These are phyloP conservation scores for Drosophila rhopaloa DNA, from an alignment of 1,140 invertebrate species.

Conservation along the genomic window DNA sequence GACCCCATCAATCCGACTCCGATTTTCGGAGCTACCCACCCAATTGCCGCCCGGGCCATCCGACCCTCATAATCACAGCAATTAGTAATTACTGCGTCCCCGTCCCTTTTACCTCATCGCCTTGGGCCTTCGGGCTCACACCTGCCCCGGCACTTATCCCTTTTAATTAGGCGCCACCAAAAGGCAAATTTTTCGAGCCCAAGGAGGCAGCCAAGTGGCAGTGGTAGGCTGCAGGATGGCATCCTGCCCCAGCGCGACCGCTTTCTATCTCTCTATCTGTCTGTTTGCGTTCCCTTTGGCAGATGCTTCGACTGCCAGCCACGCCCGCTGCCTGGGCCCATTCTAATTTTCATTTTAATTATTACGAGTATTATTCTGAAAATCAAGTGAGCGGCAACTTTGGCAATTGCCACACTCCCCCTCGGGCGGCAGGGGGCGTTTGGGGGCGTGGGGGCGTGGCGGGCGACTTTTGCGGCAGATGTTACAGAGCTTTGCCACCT, in stretches of 20 bases:
- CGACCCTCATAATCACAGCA: constrained; percentile 67
- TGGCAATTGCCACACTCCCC: constrained; percentile 28
- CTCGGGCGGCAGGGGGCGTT: neutral
- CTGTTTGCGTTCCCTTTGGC: constrained; percentile 47
- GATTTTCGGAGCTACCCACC: constrained; percentile 6
- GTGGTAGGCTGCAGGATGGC: neutral
- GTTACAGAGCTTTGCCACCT: constrained; percentile 51
- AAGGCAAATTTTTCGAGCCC: constrained; percentile 64
- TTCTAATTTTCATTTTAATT: constrained; percentile 82
- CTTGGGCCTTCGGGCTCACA: constrained; percentile 53
- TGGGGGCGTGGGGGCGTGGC: neutral
- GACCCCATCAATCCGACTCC: neutral
- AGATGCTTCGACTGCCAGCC: constrained; percentile 56
- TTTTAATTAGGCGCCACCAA: constrained; percentile 78
- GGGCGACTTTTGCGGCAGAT: constrained; percentile 48
- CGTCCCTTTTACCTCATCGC: constrained; percentile 10
- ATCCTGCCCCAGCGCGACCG: neutral
- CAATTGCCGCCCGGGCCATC: constrained; percentile 14
- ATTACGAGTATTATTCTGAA: constrained; percentile 77
- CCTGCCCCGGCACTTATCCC: constrained; percentile 74
- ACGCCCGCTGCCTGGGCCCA: constrained; percentile 45
- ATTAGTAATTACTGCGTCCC: constrained; percentile 69
- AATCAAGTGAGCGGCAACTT: constrained; percentile 76
- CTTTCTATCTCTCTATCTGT: constrained; percentile 7
- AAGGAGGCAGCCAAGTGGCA: constrained; percentile 54